phyloP scores from a whole-genome alignment of 1,140 invertebrate genomes.

The Prorops nasuta region DNA sequence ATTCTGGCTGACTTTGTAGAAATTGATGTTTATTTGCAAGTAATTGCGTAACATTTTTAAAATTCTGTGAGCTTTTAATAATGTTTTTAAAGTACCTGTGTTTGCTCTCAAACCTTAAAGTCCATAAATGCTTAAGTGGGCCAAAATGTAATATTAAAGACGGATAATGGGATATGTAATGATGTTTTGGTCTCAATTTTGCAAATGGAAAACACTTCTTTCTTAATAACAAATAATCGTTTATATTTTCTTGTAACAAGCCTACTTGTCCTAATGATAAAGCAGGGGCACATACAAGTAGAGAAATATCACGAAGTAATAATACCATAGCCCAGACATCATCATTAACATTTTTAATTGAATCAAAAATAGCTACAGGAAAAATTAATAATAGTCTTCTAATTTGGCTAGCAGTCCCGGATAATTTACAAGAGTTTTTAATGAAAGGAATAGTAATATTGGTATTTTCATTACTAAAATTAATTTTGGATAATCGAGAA shows the following conservation, averaged over 20 bases:
- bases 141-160: too few relatives aligned
- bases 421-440: not conserved
- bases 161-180: conserved; percentile 3
- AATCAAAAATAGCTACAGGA: not conserved
- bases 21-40: conserved; percentile 4
- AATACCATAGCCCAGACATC: not conserved
- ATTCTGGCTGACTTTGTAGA: not conserved
- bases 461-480: not conserved
- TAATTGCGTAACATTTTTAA: not conserved
- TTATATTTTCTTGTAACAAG: conserved; percentile 8
- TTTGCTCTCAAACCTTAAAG: conserved; percentile 4
- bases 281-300: not conserved
- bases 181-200: conserved; percentile 5
- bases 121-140: conserved; percentile 8
- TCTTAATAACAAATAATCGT: conserved; percentile 12
- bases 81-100: too few relatives aligned
- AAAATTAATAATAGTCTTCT: not conserved
- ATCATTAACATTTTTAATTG: not conserved
- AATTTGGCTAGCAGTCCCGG: not conserved
- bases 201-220: not conserved
- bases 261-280: not conserved
- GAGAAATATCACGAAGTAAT: not conserved
- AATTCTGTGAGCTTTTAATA: not conserved
- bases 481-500: not conserved
- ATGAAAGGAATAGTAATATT: not conserved